Evolutionary conservation across 2,888 invertebrate genomes (phyloP).

Genomic region (Hydrotaea cyrtoneurina): DNA sequence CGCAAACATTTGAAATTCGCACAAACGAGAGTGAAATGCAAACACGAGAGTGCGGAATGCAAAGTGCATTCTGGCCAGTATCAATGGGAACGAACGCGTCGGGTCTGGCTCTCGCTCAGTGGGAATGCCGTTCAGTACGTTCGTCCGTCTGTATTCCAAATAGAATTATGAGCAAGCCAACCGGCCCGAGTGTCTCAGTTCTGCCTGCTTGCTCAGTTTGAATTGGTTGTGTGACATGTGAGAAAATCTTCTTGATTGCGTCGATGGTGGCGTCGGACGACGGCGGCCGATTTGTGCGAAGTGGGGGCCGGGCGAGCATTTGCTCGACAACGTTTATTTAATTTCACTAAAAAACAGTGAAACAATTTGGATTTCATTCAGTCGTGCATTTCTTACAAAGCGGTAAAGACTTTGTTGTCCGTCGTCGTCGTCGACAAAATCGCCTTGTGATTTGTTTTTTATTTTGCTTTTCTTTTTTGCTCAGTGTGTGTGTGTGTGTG

Average conservation of each 20-base stretch:
- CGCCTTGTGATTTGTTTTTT: constrained; percentile 17
- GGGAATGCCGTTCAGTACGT: background rate
- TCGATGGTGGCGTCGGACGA: constrained; percentile 3
- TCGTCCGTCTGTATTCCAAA: background rate
- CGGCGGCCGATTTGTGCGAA: background rate
- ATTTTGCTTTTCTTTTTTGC: constrained; percentile 2
- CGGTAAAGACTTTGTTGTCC: constrained; percentile 72
- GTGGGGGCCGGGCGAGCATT: background rate
- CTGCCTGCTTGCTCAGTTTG: constrained; percentile 2
- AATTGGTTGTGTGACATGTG: constrained; percentile 48
- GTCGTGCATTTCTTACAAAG: constrained; percentile 76
- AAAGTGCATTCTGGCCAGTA: constrained; percentile 4
- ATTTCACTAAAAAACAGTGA: constrained; percentile 72
- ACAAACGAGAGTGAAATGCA: constrained; percentile 5
- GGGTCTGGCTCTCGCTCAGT: background rate
- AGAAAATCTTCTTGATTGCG: constrained; percentile 34
- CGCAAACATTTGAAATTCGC: constrained; percentile 1
- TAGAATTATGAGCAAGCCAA: constrained; percentile 23
- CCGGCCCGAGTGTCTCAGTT: background rate
- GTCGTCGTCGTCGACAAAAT: background rate
- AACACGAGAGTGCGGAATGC: constrained; percentile 5
- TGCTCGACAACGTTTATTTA: background rate
- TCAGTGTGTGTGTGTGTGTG: constrained; percentile 19
- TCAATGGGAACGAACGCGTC: background rate
- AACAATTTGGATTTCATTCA: constrained; percentile 75